Conservation (phyloP, 1,140 invertebrate species). For the Zaprionus inermis region DNA sequence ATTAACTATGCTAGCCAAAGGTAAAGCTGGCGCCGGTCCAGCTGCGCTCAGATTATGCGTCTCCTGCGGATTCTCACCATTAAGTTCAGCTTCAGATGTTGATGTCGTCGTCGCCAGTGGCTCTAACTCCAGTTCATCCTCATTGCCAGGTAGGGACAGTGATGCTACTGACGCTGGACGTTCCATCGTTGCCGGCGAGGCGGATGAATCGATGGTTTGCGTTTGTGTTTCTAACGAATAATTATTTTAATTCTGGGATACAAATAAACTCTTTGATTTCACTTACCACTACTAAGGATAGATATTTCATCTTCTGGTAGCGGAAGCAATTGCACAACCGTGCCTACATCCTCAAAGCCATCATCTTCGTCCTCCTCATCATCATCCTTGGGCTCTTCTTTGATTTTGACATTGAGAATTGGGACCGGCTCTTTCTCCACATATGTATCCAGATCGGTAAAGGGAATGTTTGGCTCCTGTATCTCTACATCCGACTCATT, state of each 20-base stretch:
- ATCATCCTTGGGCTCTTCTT: slow-evolving; percentile 76
- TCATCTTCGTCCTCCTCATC: slow-evolving; percentile 85
- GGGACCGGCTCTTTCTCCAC: slow-evolving; percentile 79
- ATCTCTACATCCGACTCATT: slow-evolving; percentile 83
- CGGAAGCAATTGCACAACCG: slow-evolving; percentile 65
- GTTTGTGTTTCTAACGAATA: slow-evolving; percentile 73
- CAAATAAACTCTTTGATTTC: too few species aligned
- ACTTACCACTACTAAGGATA: slow-evolving; percentile 80
- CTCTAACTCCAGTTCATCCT: slow-evolving; percentile 86
- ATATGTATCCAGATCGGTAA: slow-evolving; percentile 85
- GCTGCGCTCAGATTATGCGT: slow-evolving; percentile 84
- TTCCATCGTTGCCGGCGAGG: slow-evolving; percentile 68
- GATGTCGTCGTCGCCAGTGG: slow-evolving; percentile 80
- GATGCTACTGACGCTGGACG: slow-evolving; percentile 72
- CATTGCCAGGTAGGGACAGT: slow-evolving; percentile 55
- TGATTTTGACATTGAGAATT: slow-evolving; percentile 79
- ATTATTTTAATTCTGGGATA: neutral
- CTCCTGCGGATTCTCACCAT: slow-evolving; percentile 86
- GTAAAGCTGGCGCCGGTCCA: slow-evolving; percentile 84
- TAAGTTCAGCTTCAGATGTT: slow-evolving; percentile 55
- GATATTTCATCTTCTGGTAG: slow-evolving; percentile 77
- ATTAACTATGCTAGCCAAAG: slow-evolving; percentile 85
- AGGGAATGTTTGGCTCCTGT: slow-evolving; percentile 83
- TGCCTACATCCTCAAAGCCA: slow-evolving; percentile 86
- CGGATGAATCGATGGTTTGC: slow-evolving; percentile 75